These are phyloP conservation scores for Diabrotica virgifera DNA, from an alignment of 1,140 invertebrate genomes.

Conservation along the genomic window DNA sequence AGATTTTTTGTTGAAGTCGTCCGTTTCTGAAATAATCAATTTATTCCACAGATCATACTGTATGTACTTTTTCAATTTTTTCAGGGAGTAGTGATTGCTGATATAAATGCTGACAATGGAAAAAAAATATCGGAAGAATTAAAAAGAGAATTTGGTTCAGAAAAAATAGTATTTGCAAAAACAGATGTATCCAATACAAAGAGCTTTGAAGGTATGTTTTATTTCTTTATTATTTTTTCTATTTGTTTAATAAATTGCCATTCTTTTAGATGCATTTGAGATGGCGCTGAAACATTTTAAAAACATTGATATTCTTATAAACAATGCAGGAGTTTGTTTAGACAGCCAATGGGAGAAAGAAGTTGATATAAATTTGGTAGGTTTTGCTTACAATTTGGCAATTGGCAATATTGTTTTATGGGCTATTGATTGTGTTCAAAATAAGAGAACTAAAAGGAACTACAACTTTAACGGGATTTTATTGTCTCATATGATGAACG, in stretches of 20 bases:
- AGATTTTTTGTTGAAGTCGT: too few relatives aligned
- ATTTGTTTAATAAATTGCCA: not conserved
- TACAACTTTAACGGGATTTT: too few relatives aligned
- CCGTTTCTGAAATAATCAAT: too few relatives aligned
- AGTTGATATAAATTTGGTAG: constrained; percentile 53
- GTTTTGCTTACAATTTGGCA: too few relatives aligned
- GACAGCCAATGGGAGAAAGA: constrained; percentile 51
- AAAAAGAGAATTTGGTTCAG: constrained; percentile 18
- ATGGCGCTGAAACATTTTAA: constrained; percentile 37
- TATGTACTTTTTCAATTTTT: constrained; percentile 6
- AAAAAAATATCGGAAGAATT: constrained; percentile 11
- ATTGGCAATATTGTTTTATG: too few relatives aligned
- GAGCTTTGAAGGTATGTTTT: not conserved
- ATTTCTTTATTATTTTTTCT: not conserved
- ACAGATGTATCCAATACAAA: constrained; percentile 18
- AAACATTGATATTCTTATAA: constrained; percentile 40
- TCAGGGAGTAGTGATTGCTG: constrained; percentile 23
- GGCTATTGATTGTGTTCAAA: too few relatives aligned
- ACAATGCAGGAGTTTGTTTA: constrained; percentile 53
- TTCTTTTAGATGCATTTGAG: constrained; percentile 39
- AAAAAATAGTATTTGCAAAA: constrained; percentile 19
- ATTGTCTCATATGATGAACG: too few relatives aligned
- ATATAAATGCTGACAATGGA: constrained; percentile 10
- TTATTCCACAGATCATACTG: too few relatives aligned
- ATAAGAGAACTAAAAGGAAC: too few relatives aligned